Conservation (phyloP, 1,140 invertebrate genomes). For the Apis cerana region DNA sequence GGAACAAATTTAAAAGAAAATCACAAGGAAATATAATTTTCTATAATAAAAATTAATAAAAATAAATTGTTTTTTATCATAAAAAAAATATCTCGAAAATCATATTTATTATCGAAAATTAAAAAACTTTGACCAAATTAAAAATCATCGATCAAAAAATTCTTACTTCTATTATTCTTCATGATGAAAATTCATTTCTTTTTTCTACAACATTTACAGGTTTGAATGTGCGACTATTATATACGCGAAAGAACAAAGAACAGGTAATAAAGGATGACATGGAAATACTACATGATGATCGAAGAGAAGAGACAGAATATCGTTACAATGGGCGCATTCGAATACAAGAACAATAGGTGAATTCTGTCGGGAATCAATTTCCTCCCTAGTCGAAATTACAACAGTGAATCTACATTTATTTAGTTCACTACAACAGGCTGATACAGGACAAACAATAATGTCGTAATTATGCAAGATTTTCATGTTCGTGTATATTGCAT, state of each 20-base stretch:
- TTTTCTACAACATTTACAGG: not conserved
- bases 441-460: conserved; percentile 24
- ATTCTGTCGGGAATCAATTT: conserved; percentile 48
- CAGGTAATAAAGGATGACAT: conserved; percentile 36
- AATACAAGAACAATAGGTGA: conserved; percentile 40
- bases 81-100: not conserved
- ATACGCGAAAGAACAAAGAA: conserved; percentile 25
- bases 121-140: not conserved
- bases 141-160: not conserved
- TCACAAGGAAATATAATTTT: no score
- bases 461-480: conserved; percentile 30
- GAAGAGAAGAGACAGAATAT: conserved; percentile 25
- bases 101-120: not conserved
- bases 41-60: no score
- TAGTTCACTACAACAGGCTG: not conserved
- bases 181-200: not conserved
- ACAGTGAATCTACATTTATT: conserved; percentile 48
- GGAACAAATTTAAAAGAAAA: no score
- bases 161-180: not conserved
- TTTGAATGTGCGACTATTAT: not conserved
- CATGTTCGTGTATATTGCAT: no score
- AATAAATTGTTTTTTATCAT: no score
- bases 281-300: not conserved
- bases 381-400: conserved; percentile 42
- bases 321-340: conserved; percentile 27